Base-by-base conservation (phyloP, 1,140 invertebrate genomes). In the Halictus rubicundus region DNA sequence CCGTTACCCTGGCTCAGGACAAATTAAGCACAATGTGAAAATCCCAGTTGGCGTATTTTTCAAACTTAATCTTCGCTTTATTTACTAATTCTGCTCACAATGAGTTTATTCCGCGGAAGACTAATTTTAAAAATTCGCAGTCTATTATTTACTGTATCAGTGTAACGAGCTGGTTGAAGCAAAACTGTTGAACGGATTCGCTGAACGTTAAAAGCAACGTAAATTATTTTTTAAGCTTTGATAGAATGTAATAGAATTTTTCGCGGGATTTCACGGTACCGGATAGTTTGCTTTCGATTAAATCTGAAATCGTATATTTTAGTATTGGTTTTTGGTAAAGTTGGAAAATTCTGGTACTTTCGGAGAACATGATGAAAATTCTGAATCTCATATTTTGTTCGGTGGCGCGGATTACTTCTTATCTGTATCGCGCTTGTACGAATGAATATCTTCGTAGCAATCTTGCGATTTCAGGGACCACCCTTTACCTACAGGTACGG, bases 401-500 rank as follows among this genome's bases (percentile, higher is more conserved):
- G 46, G 12, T 19, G 27, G 0, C 52, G 66, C 32, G 64, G 70
- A 79, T 79, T 66, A 59, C 49, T 49, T 74, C 70, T 66, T 25
- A 59, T 65, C 70, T 49, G 49, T 73, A 57, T 60, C 70, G 54
- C n/a, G 49, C 68, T 42, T 23, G 61, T 74, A 49, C 61, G 77
- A 79, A 79, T 79, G 77, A 79, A 79, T 46, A 74, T 59, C 77
- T 66, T 74, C 37, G 70, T 21, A 70, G 77, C 66, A 77, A 76
- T 81, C 74, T 81, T 78, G 61, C 52, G 64, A 85, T 87, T 96
- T 61, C 95, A 97, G 90, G 95, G 95, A 19, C 96, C 97, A 1
- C 93, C 96, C 23, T 97, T 98, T 93, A 96, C 95, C 49, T 98
- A 98, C 91, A 95, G 94, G 82, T 98, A 98, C 89, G 97, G 97